Evolutionary conservation across 2,888 invertebrate genomes (phyloP).

Genomic region (Saturnia pavonia): DNA sequence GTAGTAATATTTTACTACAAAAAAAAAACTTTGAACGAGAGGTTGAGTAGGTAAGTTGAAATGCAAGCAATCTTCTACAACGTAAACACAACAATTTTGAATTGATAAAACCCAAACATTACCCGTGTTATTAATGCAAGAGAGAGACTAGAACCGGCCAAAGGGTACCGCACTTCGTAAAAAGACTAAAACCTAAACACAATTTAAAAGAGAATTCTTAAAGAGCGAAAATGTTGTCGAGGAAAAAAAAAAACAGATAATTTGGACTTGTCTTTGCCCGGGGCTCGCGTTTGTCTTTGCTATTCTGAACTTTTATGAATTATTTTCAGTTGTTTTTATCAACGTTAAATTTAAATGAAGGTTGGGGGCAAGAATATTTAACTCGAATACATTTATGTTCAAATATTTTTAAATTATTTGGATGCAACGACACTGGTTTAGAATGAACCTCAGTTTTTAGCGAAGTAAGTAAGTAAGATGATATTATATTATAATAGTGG

Average conservation of each 20-base stretch:
- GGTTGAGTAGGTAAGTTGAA: not conserved
- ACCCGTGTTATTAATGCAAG: constrained; percentile 68
- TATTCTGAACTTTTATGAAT: constrained; percentile 79
- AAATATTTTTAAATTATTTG: not conserved
- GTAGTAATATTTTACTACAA: not conserved
- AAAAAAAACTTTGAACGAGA: constrained; percentile 1
- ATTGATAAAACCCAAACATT: constrained; percentile 46
- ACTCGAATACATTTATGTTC: not conserved
- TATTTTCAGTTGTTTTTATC: constrained; percentile 76
- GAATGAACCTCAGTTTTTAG: too few species aligned
- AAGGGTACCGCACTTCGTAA: constrained; percentile 65
- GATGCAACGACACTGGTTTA: too few species aligned
- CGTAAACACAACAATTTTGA: constrained; percentile 28
- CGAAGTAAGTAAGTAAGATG: too few species aligned
- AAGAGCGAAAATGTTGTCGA: constrained; percentile 69
- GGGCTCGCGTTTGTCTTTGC: constrained; percentile 76
- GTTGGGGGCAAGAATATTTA: constrained; percentile 40
- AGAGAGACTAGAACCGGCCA: constrained; percentile 59
- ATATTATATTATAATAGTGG: too few species aligned
- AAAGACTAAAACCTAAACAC: constrained; percentile 74
- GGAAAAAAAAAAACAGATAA: constrained; percentile 78
- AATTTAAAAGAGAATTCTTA: constrained; percentile 81
- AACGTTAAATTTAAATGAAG: constrained; percentile 63
- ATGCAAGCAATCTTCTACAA: constrained; percentile 24
- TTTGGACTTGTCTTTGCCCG: constrained; percentile 60